Base-by-base conservation (phyloP, 1,140 invertebrate species). In the Hermetia illucens region DNA sequence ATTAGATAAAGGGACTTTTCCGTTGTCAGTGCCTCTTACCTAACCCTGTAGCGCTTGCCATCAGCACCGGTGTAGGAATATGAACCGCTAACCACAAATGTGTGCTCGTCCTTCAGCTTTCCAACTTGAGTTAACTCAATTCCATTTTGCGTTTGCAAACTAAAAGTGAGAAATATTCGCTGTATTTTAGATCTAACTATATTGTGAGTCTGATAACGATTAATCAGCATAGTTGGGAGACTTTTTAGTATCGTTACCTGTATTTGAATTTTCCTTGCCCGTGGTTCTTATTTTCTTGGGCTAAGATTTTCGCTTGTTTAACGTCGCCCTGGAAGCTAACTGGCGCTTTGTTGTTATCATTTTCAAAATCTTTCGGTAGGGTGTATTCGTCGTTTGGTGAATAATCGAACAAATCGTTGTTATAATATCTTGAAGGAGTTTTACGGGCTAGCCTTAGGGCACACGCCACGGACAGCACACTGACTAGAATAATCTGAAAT, bases 41-140 rank as follows among this genome's bases (percentile, higher is more conserved):
- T 52, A 15, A 57, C 59, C 45, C 45, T 53, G 61, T 77, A 76
- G 4, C 64, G 66, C 44, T 68, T 71, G 42, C 74, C 74, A 50
- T 77, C 72, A 42, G 63, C 64, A 3, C 67, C 73, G 5, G 61
- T 63, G 53, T 71, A 77, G 2, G 72, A 72, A 51, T 71, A 77
- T 40, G 66, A 70, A 3, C 75, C 75, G 40, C 67, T 68, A 35
- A 73, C 70, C 34, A 73, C 69, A 38, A 60, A 60, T 12, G 57
- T 60, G 39, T 60, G 59, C 34, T 58, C 53, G 41, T 59, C 57
- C 45, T 50, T 60, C 38, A 60, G 36, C 38, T 60, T 60, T 32
- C 57, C 57, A 30, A 59, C 57, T 44, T 55, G 57, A 30, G 41
- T 49, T 16, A 60, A 48, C 35, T 59, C 47, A 29, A 60, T 60